These are phyloP conservation scores for Sisor rabdophorus DNA, from an alignment of 2,113 vertebrate genomes.

Conservation along the genomic window DNA sequence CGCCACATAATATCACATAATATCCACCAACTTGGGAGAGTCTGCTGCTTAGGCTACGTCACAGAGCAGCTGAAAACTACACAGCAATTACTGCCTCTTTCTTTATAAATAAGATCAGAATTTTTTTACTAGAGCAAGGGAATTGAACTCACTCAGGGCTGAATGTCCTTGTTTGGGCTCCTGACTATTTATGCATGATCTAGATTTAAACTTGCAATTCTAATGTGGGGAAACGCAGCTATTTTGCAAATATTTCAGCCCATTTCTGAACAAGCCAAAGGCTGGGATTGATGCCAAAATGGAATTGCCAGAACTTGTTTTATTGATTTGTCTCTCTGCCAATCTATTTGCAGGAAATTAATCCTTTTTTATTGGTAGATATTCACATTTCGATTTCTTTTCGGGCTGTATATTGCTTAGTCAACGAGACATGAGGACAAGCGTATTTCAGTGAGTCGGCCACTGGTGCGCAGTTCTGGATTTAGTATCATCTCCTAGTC, in stretches of 20 bases:
- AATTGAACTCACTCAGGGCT: too few species aligned
- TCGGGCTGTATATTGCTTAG: slow-evolving; percentile 27
- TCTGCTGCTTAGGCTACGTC: background rate
- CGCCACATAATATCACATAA: background rate
- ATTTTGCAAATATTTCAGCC: slow-evolving; percentile 34
- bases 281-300: background rate
- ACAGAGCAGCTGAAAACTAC: background rate
- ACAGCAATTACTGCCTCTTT: background rate
- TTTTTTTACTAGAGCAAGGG: too few species aligned
- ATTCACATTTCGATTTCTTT: background rate
- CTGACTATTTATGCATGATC: background rate
- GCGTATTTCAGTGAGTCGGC: slow-evolving; percentile 33
- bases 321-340: background rate
- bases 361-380: background rate
- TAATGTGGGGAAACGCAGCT: background rate
- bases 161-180: background rate
- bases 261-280: slow-evolving; percentile 31
- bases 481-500: slow-evolving; percentile 22
- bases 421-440: slow-evolving; percentile 36
- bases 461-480: slow-evolving; percentile 30
- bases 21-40: background rate
- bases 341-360: background rate
- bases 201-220: background rate
- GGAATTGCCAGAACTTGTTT: too few species aligned
- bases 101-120: background rate